Conservation (phyloP, 2,797 vertebrate genomes). For the Liparis tanakae region DNA sequence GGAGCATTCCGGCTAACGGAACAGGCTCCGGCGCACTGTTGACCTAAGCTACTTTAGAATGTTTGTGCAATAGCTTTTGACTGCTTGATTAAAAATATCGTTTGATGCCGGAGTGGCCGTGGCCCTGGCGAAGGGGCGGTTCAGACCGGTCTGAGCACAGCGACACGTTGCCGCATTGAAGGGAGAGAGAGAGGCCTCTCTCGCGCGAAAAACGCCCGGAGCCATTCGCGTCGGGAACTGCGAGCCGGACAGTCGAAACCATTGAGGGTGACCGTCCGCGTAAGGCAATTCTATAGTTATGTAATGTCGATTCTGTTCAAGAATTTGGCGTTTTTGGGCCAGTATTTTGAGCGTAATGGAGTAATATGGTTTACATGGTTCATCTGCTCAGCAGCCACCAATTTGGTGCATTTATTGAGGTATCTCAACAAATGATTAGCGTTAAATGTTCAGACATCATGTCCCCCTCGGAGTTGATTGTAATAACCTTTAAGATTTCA, state of each 20-base stretch:
- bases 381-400: neutral
- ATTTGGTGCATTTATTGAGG: neutral
- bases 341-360: neutral
- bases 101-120: conserved; percentile 75
- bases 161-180: conserved; percentile 56
- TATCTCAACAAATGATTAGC: neutral
- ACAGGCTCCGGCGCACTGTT: conserved; percentile 81
- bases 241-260: conserved; percentile 43
- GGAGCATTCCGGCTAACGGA: conserved; percentile 79
- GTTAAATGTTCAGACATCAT: neutral
- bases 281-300: conserved; percentile 31
- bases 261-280: conserved; percentile 34
- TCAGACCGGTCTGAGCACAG: conserved; percentile 78
- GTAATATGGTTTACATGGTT: neutral
- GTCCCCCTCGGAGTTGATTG: neutral
- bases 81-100: conserved; percentile 84
- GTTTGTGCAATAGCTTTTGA: conserved; percentile 83
- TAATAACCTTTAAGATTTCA: neutral
- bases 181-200: conserved; percentile 41
- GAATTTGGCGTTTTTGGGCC: conserved; percentile 11
- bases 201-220: conserved; percentile 48
- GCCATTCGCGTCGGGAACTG: conserved; percentile 35
- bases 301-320: conserved; percentile 24
- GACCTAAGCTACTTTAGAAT: conserved; percentile 85
- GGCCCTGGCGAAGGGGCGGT: conserved; percentile 71